Evolutionary conservation across 2,113 vertebrate species (phyloP).

Genomic region (Grammomys surdaster): DNA sequence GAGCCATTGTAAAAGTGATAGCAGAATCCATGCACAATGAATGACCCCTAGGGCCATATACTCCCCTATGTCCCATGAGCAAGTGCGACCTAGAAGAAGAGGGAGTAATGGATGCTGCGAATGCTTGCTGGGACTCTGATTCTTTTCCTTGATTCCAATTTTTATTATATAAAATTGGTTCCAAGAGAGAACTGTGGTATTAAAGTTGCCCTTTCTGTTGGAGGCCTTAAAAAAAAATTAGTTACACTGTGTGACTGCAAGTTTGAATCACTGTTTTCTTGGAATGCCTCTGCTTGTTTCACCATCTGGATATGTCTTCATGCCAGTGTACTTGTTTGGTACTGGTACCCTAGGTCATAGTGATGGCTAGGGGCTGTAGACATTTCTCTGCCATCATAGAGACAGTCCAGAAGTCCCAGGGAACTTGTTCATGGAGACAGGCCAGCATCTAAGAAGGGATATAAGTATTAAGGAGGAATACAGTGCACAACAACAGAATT

Average conservation of each 20-base stretch:
- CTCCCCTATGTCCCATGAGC: neutral
- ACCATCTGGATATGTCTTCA: neutral
- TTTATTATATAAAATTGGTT: neutral
- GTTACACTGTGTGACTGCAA: neutral
- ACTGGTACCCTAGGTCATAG: neutral
- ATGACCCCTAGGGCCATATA: neutral
- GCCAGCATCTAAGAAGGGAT: neutral
- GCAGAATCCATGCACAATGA: neutral
- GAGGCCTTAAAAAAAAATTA: neutral
- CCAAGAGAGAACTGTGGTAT: neutral
- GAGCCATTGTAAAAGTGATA: neutral
- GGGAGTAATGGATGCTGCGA: neutral
- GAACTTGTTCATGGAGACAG: neutral
- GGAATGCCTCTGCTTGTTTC: neutral
- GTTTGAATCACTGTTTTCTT: constrained; percentile 26
- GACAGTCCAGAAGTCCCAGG: neutral
- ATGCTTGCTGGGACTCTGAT: neutral
- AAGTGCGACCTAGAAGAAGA: neutral
- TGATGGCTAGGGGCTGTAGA: neutral
- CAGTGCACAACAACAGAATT: neutral
- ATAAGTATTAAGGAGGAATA: no score
- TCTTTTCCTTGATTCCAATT: neutral
- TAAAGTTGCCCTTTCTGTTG: neutral
- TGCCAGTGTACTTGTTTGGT: neutral
- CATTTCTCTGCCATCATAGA: neutral